These are phyloP conservation scores for Hydrotaea cyrtoneurina DNA, from an alignment of 2,888 invertebrate species.

Conservation along the genomic window DNA sequence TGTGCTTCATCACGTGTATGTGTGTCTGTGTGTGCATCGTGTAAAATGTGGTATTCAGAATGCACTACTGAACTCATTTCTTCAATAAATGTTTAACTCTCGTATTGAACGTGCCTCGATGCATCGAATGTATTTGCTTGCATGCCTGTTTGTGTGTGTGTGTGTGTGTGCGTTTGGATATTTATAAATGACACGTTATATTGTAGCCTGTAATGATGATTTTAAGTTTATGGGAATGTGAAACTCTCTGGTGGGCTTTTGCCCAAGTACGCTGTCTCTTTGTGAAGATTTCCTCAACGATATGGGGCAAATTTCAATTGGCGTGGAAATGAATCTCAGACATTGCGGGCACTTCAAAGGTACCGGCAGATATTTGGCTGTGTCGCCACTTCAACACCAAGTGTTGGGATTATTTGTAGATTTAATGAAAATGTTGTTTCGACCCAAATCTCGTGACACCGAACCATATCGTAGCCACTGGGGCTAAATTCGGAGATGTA, in stretches of 20 bases:
- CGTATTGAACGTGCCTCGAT: neutral
- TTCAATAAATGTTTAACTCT: neutral
- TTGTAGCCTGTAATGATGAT: neutral
- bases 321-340: neutral
- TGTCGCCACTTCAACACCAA: no score
- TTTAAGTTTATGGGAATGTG: neutral
- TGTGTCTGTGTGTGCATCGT: neutral
- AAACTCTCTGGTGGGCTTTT: neutral
- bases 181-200: neutral
- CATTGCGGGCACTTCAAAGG: no score
- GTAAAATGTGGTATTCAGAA: constrained; percentile 9
- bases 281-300: neutral
- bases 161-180: neutral
- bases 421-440: no score
- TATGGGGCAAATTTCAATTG: neutral
- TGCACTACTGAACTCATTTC: constrained; percentile 11
- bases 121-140: neutral
- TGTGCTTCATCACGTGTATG: neutral
- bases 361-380: no score
- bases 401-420: no score
- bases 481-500: no score
- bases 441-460: no score
- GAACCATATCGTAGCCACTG: no score
- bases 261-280: neutral
- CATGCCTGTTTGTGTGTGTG: neutral